phyloP scores from a whole-genome alignment of 2,797 vertebrate genomes.

The Linurgus olivaceus region DNA sequence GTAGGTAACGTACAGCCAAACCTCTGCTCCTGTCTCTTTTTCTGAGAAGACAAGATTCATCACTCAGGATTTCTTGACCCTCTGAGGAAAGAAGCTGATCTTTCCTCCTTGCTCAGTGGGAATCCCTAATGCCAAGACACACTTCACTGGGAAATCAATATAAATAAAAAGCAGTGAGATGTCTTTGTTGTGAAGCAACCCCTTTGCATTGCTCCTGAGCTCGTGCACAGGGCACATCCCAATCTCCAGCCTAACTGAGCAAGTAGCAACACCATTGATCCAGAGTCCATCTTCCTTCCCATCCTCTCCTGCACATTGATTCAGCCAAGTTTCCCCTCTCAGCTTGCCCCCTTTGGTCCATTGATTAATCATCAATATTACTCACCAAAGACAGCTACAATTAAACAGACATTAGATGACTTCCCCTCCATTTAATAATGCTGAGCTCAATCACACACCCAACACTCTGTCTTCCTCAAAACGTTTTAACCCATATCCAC shows the following conservation, averaged over 20 bases:
- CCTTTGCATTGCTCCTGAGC: constrained; percentile 37
- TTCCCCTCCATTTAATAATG: constrained; percentile 39
- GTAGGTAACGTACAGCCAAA: background rate
- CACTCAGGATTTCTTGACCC: constrained; percentile 64
- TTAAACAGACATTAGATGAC: constrained; percentile 53
- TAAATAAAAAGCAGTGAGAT: constrained; percentile 68
- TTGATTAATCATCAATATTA: constrained; percentile 64
- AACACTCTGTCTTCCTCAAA: background rate
- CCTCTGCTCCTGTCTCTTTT: background rate
- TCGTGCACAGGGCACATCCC: constrained; percentile 52
- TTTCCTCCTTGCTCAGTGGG: constrained; percentile 59
- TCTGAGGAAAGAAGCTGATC: constrained; percentile 57
- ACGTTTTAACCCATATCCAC: background rate
- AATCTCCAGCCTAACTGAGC: constrained; percentile 36
- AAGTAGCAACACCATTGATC: constrained; percentile 51
- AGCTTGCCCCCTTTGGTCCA: constrained; percentile 47
- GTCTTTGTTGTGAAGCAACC: constrained; percentile 69
- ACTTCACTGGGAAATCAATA: constrained; percentile 73
- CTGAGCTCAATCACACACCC: background rate
- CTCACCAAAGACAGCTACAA: constrained; percentile 44
- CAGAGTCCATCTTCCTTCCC: constrained; percentile 40
- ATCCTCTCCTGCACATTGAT: constrained; percentile 20
- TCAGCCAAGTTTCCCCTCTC: constrained; percentile 36
- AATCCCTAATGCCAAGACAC: constrained; percentile 70
- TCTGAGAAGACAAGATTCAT: constrained; percentile 53